A percentile compares a stretch with the other conserved stretches of the same genome.
These are phyloP conservation scores for Lordiphosa fenestrarum DNA, from an alignment of 2,888 invertebrate genomes.

Conservation along the genomic window DNA sequence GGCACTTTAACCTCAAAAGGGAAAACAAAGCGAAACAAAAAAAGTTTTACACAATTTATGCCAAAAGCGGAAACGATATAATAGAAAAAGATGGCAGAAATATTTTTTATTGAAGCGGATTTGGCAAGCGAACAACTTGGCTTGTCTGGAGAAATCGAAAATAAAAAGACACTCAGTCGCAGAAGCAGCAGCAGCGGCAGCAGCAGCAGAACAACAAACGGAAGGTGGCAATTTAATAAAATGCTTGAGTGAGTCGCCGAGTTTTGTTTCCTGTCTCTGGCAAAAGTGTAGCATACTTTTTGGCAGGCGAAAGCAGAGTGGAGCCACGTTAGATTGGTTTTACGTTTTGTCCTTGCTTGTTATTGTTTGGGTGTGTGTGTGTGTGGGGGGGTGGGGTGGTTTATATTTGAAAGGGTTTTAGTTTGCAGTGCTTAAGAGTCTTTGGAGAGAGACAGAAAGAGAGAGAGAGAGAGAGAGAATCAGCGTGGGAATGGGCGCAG, in stretches of 20 bases:
- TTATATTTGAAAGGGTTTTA: conserved; percentile 11
- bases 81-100: conserved; percentile 66
- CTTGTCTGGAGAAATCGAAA: conserved; percentile 48
- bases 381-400: neutral
- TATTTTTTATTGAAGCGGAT: conserved; percentile 24
- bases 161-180: conserved; percentile 42
- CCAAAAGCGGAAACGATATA: conserved; percentile 71
- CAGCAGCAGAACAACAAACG: conserved; percentile 63
- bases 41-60: conserved; percentile 53
- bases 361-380: conserved; percentile 14
- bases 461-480: conserved; percentile 2
- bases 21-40: conserved; percentile 22
- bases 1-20: conserved; percentile 62
- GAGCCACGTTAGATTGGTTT: conserved; percentile 35
- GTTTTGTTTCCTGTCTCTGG: conserved; percentile 65
- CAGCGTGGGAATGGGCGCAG: conserved; percentile 18
- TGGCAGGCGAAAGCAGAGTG: conserved; percentile 40
- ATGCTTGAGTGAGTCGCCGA: conserved; percentile 75
- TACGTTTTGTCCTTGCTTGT: conserved; percentile 13
- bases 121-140: conserved; percentile 23
- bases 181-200: conserved; percentile 21
- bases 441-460: too few relatives aligned
- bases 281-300: conserved; percentile 63
- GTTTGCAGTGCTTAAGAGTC: conserved; percentile 2
- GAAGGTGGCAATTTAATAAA: conserved; percentile 79